These are phyloP conservation scores for Eurytoma californica DNA, from an alignment of 2,888 invertebrate species.

Conservation along the genomic window DNA sequence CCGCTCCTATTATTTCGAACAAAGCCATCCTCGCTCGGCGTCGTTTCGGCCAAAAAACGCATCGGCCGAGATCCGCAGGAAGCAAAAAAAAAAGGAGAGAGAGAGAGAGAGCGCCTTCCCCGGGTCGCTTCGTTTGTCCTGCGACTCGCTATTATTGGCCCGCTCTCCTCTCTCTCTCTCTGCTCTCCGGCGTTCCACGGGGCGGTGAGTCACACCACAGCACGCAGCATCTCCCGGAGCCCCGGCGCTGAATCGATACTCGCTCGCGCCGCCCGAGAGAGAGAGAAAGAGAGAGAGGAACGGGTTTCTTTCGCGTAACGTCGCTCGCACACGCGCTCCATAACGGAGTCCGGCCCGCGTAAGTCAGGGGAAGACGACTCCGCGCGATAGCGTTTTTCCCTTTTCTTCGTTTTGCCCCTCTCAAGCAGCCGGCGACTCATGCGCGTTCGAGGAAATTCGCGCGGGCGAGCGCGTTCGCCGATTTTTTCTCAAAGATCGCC, in stretches of 20 bases:
- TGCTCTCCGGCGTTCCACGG: slow-evolving; percentile 2
- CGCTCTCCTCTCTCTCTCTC: slow-evolving; percentile 12
- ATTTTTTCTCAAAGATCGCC: slow-evolving; percentile 14
- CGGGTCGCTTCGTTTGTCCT: slow-evolving; percentile 9
- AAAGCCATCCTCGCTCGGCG: too few species aligned
- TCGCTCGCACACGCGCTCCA: background rate
- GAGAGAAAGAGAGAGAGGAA: slow-evolving; percentile 50
- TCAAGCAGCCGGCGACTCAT: background rate
- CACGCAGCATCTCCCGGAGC: slow-evolving; percentile 35
- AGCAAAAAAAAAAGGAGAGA: too few species aligned
- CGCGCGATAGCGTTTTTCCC: background rate
- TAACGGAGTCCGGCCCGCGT: background rate
- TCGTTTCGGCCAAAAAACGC: too few species aligned
- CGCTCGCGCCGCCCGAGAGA: slow-evolving; percentile 21
- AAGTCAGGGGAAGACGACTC: background rate
- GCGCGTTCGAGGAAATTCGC: slow-evolving; percentile 18
- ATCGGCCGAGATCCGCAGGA: too few species aligned
- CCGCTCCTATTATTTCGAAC: too few species aligned
- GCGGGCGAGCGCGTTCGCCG: slow-evolving; percentile 15
- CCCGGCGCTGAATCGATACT: slow-evolving; percentile 46
- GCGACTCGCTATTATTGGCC: background rate
- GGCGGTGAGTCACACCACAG: slow-evolving; percentile 33
- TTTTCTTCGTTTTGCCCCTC: background rate
- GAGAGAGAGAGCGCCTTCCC: too few species aligned
- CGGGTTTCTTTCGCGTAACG: slow-evolving; percentile 39